Percentiles rank a stretch among this genome's conserved stretches.
Conservation (phyloP, 2,113 vertebrate species). For the Sturnira hondurensis region DNA sequence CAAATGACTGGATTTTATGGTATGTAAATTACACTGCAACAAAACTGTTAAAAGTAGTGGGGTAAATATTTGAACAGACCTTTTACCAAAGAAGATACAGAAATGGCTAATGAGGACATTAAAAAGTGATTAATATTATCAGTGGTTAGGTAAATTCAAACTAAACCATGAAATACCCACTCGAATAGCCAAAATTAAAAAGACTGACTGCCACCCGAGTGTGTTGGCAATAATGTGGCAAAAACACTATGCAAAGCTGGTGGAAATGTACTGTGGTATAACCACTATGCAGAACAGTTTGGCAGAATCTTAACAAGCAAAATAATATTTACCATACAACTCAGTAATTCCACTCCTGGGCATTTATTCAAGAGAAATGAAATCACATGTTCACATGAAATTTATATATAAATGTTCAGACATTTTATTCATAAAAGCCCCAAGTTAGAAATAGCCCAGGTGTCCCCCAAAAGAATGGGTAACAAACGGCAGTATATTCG, state of each 20-base stretch:
- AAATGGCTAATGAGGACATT: not conserved
- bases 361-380: slow-evolving; percentile 54
- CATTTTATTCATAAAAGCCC: slow-evolving; percentile 23
- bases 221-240: not conserved
- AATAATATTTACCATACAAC: not conserved
- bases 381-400: slow-evolving; percentile 22
- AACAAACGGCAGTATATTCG: not conserved
- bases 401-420: not conserved
- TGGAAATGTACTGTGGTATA: not conserved
- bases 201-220: not conserved
- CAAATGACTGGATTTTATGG: not conserved
- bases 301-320: not conserved
- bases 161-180: not conserved
- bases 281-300: not conserved
- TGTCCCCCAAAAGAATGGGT: not conserved
- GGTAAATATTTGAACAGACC: not conserved
- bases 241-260: not conserved
- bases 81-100: not conserved
- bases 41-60: not conserved
- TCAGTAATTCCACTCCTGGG: not conserved
- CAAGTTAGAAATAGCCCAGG: not conserved
- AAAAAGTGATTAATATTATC: not conserved
- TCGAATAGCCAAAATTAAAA: not conserved
- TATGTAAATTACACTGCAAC: not conserved
- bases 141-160: not conserved